Conservation (phyloP, 1,140 invertebrate species). For the Dendrolimus punctatus region DNA sequence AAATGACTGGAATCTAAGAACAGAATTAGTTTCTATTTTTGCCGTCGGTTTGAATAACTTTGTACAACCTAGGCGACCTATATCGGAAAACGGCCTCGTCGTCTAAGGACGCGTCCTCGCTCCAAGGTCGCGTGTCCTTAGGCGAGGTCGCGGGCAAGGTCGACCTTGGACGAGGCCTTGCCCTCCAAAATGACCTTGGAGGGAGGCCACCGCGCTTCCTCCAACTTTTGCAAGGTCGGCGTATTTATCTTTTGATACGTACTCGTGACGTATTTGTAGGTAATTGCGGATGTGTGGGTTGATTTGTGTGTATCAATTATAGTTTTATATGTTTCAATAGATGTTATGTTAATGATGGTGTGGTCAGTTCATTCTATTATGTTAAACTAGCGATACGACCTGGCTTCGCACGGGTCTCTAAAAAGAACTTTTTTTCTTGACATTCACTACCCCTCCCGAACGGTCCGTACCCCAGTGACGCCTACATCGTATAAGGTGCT, state of each 20-base stretch:
- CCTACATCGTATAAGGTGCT: too few species aligned
- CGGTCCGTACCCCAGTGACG: too few species aligned
- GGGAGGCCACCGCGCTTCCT: slow-evolving; percentile 6
- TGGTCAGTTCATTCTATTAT: too few species aligned
- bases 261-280: not conserved
- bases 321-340: too few species aligned
- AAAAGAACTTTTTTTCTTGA: too few species aligned
- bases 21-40: not conserved
- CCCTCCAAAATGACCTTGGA: slow-evolving; percentile 8
- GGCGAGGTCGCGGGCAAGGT: slow-evolving; percentile 18
- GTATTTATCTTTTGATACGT: too few species aligned
- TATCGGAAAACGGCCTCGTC: not conserved
- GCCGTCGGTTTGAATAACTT: not conserved
- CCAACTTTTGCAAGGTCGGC: slow-evolving; percentile 1
- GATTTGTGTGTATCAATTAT: too few species aligned
- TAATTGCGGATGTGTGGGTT: not conserved
- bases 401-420: too few species aligned
- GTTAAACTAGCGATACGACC: too few species aligned
- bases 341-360: too few species aligned
- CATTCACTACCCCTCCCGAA: too few species aligned
- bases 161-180: slow-evolving; percentile 9
- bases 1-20: too few species aligned
- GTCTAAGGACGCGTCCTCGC: slow-evolving; percentile 25
- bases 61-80: slow-evolving; percentile 1
- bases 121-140: slow-evolving; percentile 20